A percentile compares a stretch with the other conserved stretches of the same genome.
Conservation (phyloP, 2,113 vertebrate species). For the Rhinogobius similis region DNA sequence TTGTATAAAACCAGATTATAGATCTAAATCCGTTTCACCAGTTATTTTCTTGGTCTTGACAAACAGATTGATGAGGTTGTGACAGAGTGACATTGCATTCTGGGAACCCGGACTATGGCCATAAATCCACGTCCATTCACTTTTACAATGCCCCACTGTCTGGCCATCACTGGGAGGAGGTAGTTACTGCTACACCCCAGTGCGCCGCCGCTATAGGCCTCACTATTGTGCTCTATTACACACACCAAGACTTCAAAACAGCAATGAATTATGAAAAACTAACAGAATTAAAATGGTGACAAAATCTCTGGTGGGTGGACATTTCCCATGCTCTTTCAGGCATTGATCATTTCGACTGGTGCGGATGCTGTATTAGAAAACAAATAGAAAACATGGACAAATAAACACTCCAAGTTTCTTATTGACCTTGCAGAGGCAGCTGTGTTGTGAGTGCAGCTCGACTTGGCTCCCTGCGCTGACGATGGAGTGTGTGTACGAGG, state of each 20-base stretch:
- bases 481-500: conserved; percentile 22
- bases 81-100: conserved; percentile 74
- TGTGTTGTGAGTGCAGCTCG: conserved; percentile 55
- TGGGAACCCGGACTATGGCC: conserved; percentile 66
- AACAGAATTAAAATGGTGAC: conserved; percentile 42
- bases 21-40: conserved; percentile 31
- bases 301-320: conserved; percentile 42
- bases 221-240: conserved; percentile 33
- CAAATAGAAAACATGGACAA: conserved; percentile 68
- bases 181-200: conserved; percentile 59
- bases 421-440: conserved; percentile 64
- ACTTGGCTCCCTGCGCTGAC: conserved; percentile 34
- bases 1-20: conserved; percentile 8
- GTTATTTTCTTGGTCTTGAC: conserved; percentile 27
- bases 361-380: conserved; percentile 55
- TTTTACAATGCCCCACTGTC: conserved; percentile 75
- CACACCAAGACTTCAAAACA: conserved; percentile 34
- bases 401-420: conserved; percentile 63
- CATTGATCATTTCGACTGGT: conserved; percentile 59
- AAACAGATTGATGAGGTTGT: conserved; percentile 65
- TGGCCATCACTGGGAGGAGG: conserved; percentile 60
- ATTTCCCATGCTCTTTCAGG: conserved; percentile 66
- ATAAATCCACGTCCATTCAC: conserved; percentile 71
- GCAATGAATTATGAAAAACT: conserved; percentile 63
- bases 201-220: conserved; percentile 41